Evolutionary conservation across 1,140 invertebrate species (phyloP).

Genomic region (Drosophila tsacasi): DNA sequence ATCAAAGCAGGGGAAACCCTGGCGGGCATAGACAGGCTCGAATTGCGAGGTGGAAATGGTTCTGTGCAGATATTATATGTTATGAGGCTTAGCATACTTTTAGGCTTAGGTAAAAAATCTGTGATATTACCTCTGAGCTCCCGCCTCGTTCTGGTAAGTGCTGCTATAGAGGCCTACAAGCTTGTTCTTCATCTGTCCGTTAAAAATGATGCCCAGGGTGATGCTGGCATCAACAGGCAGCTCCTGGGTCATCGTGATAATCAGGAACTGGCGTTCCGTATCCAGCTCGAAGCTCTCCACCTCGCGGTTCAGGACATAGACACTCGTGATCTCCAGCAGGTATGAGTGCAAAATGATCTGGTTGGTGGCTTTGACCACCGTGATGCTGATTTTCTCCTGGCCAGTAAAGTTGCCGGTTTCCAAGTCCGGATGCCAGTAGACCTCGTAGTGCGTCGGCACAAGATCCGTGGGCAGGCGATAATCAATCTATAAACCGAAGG

Average conservation of each 20-base stretch:
- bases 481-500: conserved; percentile 54
- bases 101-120: not conserved
- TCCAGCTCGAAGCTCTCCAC: conserved; percentile 59
- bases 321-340: conserved; percentile 52
- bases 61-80: conserved; percentile 85
- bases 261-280: conserved; percentile 64
- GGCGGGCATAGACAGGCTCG: conserved; percentile 95
- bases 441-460: conserved; percentile 90
- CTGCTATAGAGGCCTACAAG: conserved; percentile 86
- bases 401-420: conserved; percentile 90
- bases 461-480: conserved; percentile 89
- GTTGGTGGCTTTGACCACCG: conserved; percentile 86
- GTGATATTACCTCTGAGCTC: conserved; percentile 74
- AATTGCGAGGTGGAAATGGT: conserved; percentile 95
- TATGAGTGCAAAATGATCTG: conserved; percentile 91
- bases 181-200: conserved; percentile 84
- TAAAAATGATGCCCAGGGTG: conserved; percentile 80
- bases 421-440: conserved; percentile 92
- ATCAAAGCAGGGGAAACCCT: conserved; percentile 98
- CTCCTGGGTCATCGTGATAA: conserved; percentile 51
- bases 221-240: conserved; percentile 40
- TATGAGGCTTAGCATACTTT: conserved; percentile 42
- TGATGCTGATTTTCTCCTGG: conserved; percentile 89
- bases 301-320: conserved; percentile 46
- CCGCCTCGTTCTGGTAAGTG: conserved; percentile 75